phyloP scores from a whole-genome alignment of 2,113 vertebrate species.

The Erinaceus europaeus region DNA sequence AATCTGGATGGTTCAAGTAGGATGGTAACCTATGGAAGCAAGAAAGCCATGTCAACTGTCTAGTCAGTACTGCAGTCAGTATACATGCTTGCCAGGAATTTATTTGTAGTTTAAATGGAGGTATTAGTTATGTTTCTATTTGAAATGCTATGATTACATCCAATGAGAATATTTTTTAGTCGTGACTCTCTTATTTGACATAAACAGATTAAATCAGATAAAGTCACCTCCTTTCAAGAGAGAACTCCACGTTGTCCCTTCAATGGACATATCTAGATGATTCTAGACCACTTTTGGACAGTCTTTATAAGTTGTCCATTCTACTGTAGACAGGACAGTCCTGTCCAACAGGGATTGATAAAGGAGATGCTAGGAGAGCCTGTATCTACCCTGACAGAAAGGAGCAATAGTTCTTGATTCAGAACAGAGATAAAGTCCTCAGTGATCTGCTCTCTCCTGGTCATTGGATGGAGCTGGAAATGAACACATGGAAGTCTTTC shows the following conservation, averaged over 20 bases:
- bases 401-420: not conserved
- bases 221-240: not conserved
- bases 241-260: too few relatives aligned
- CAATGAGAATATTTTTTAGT: slow-evolving; percentile 5
- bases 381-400: not conserved
- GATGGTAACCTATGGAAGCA: not conserved
- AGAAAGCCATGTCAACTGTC: not conserved
- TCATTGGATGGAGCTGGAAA: not conserved
- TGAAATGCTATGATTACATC: not conserved
- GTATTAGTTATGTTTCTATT: not conserved
- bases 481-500: not conserved
- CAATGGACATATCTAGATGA: too few relatives aligned
- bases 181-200: not conserved
- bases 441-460: not conserved
- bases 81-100: not conserved
- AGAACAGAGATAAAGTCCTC: not conserved
- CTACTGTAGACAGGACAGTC: not conserved
- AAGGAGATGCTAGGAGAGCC: not conserved
- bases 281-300: not conserved
- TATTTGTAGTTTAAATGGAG: slow-evolving; percentile 10
- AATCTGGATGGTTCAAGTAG: not conserved
- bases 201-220: not conserved
- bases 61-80: not conserved
- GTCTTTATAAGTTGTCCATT: not conserved
- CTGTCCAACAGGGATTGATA: not conserved